A percentile compares a stretch with the other conserved stretches of the same genome.
Evolutionary conservation across 2,797 vertebrate genomes (phyloP).

Genomic region (Chaetophractus vellerosus): DNA sequence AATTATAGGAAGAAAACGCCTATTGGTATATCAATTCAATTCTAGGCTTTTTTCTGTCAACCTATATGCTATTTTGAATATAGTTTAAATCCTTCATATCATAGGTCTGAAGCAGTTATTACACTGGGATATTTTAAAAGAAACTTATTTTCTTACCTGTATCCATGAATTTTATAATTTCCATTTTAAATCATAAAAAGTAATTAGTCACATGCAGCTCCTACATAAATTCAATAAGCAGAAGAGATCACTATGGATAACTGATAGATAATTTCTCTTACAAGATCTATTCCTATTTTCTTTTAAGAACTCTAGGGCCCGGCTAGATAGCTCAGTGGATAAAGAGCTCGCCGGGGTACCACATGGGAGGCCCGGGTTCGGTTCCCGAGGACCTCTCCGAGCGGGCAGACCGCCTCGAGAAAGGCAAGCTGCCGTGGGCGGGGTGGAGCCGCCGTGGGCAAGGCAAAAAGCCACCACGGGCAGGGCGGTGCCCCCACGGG

Average conservation of each 20-base stretch:
- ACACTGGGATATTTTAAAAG: constrained; percentile 28
- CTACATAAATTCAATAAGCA: constrained; percentile 19
- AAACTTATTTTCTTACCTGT: constrained; percentile 51
- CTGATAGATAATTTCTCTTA: not conserved
- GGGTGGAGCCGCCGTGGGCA: too few species aligned
- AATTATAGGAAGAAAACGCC: constrained; percentile 54
- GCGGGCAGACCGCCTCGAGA: too few species aligned
- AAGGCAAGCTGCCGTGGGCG: too few species aligned
- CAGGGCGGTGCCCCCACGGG: too few species aligned
- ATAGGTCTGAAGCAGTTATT: constrained; percentile 43
- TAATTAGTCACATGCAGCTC: not conserved
- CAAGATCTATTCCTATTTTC: not conserved
- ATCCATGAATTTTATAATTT: constrained; percentile 58
- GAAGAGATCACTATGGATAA: not conserved
- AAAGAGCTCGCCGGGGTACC: too few species aligned
- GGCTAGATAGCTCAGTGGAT: too few species aligned
- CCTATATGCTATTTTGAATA: constrained; percentile 22
- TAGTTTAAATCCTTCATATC: not conserved
- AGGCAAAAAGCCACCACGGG: too few species aligned
- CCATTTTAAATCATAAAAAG: not conserved
- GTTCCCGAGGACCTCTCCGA: too few species aligned
- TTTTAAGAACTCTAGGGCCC: constrained; percentile 12
- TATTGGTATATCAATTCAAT: constrained; percentile 6
- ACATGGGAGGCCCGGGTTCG: too few species aligned
- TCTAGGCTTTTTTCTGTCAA: not conserved